These are phyloP conservation scores for Mormyrus iriodes DNA, from an alignment of 2,113 vertebrate species.

Conservation along the genomic window DNA sequence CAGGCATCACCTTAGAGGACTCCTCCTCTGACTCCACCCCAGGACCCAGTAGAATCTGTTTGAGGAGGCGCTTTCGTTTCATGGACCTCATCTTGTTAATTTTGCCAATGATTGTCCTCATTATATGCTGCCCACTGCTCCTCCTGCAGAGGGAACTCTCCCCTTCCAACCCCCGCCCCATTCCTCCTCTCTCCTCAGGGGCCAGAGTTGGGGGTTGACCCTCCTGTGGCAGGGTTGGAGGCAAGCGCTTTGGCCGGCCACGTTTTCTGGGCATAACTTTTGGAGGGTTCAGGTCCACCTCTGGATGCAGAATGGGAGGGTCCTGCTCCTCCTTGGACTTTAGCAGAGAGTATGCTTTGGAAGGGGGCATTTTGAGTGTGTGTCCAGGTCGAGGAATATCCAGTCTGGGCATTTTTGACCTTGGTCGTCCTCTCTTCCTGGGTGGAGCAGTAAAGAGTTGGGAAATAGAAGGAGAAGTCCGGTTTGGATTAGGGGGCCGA, in stretches of 20 bases:
- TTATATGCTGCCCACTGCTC: slow-evolving; percentile 76
- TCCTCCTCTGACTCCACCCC: slow-evolving; percentile 48
- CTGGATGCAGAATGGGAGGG: slow-evolving; percentile 70
- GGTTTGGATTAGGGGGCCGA: slow-evolving; percentile 43
- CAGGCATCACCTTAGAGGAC: slow-evolving; percentile 38
- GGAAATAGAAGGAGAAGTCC: slow-evolving; percentile 36
- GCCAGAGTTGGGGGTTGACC: slow-evolving; percentile 62
- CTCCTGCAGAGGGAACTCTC: slow-evolving; percentile 65
- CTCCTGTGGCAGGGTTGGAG: slow-evolving; percentile 45
- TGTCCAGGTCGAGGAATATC: slow-evolving; percentile 63
- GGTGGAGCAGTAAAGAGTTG: slow-evolving; percentile 37
- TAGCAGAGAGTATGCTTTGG: slow-evolving; percentile 66
- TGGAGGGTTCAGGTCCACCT: slow-evolving; percentile 68
- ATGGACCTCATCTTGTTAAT: slow-evolving; percentile 92
- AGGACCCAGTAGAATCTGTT: slow-evolving; percentile 66
- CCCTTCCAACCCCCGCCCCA: slow-evolving; percentile 45
- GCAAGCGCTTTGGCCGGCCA: slow-evolving; percentile 80
- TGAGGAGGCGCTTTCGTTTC: slow-evolving; percentile 84
- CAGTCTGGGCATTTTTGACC: slow-evolving; percentile 66
- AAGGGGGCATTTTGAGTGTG: slow-evolving; percentile 65
- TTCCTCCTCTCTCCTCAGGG: slow-evolving; percentile 46
- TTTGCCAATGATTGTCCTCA: slow-evolving; percentile 88
- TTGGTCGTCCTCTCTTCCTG: slow-evolving; percentile 77
- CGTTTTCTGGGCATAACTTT: slow-evolving; percentile 77
- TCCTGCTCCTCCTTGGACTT: slow-evolving; percentile 70